Conservation (phyloP, 2,113 vertebrate genomes). For the Sphaerodactylus townsendi region DNA sequence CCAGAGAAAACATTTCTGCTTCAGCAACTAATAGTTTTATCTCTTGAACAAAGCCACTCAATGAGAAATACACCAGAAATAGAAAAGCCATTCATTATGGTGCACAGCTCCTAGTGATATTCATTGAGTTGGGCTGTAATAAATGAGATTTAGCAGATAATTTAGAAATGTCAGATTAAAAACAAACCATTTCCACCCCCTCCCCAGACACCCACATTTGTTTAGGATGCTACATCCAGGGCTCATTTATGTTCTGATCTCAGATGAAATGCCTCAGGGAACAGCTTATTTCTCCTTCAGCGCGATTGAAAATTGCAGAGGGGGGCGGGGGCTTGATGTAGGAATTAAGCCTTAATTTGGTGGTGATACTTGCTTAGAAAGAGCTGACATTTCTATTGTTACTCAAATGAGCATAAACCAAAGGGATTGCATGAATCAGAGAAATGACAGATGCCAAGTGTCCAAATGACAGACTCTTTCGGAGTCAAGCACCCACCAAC, state of each 20-base stretch:
- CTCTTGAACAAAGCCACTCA: slow-evolving; percentile 59
- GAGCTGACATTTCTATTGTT: background rate
- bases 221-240: slow-evolving; percentile 11
- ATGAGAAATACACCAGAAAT: slow-evolving; percentile 45
- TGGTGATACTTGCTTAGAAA: background rate
- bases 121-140: slow-evolving; percentile 28
- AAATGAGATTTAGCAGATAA: slow-evolving; percentile 37
- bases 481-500: too few relatives aligned
- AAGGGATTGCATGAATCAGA: background rate
- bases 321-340: accelerated
- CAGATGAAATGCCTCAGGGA: slow-evolving; percentile 38
- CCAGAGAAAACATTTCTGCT: slow-evolving; percentile 61
- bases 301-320: too few relatives aligned
- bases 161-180: slow-evolving; percentile 45
- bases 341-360: background rate
- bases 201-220: slow-evolving; percentile 12
- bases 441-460: background rate
- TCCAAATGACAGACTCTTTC: background rate
- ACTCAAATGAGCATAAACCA: background rate
- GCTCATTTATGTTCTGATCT: slow-evolving; percentile 25
- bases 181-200: background rate
- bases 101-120: slow-evolving; percentile 34
- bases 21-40: slow-evolving; percentile 52
- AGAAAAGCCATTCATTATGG: slow-evolving; percentile 54
- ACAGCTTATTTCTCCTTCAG: background rate